Evolutionary conservation across 2,113 vertebrate species (phyloP).

Genomic region (Triplophysa tibetana): DNA sequence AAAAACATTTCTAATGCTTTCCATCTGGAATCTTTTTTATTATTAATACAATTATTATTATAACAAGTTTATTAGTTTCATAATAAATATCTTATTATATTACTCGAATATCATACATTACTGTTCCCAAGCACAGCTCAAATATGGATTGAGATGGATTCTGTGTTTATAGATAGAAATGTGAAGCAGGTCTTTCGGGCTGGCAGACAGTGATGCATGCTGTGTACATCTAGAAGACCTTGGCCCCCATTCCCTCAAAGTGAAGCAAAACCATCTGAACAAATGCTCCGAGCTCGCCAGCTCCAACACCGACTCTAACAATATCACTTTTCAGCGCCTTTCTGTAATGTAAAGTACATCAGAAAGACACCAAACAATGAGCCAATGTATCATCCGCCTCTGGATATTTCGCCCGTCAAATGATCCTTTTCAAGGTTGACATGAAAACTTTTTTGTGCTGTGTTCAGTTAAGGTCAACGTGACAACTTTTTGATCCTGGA

Average conservation of each 20-base stretch:
- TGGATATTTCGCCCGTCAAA: conserved; percentile 33
- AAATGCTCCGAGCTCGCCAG: conserved; percentile 39
- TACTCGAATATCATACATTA: not conserved
- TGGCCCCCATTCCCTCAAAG: conserved; percentile 53
- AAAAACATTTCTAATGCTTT: too few relatives aligned
- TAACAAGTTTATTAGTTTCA: not conserved
- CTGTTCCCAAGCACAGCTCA: not conserved
- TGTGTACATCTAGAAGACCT: conserved; percentile 56
- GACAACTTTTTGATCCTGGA: conserved; percentile 17
- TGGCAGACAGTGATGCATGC: conserved; percentile 50
- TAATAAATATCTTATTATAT: not conserved
- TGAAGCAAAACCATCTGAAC: conserved; percentile 53
- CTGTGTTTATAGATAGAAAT: conserved; percentile 25
- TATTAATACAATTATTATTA: not conserved
- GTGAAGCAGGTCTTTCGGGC: not conserved
- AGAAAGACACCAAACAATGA: conserved; percentile 51
- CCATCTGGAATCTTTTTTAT: too few relatives aligned
- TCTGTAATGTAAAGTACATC: conserved; percentile 53
- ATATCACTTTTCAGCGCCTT: conserved; percentile 47
- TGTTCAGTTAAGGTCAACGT: conserved; percentile 22
- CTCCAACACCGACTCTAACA: conserved; percentile 35
- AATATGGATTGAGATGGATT: conserved; percentile 18
- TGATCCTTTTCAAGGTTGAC: conserved; percentile 28
- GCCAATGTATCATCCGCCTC: conserved; percentile 42
- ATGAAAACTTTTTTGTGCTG: conserved; percentile 10